Evolutionary conservation across 1,140 invertebrate species (phyloP), one percentile per base, ranked within the genome.

Genomic region (Drosophila suzukii): DNA sequence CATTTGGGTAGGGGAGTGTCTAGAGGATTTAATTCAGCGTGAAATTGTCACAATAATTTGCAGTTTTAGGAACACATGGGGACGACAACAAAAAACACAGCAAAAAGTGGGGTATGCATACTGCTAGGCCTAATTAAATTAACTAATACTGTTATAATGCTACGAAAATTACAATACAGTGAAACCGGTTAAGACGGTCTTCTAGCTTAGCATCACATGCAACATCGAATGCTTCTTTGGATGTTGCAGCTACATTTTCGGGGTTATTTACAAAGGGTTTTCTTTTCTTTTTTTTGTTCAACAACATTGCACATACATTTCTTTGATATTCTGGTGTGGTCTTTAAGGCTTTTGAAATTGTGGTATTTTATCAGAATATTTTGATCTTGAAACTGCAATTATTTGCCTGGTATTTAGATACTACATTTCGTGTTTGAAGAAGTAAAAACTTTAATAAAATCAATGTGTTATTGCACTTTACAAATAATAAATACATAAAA

Each of bases 101-200:
- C 46, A 62, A 32, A 51, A 53, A 39, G 49, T 20, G 17, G 30
- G 41, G 74, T 20, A 51, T 38, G 74, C 60, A 50, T 58, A 73
- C 46, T 46, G 24, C 79, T 88, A 89, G 71, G 65, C 68, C 85
- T 72, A 88, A 89, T 88, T 89, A 60, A 89, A 89, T 89, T 89
- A 89, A 84, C 84, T 89, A 89, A 89, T 89, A 89, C 84, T 89
- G 84, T 89, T 88, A 83, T 77, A 86, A 81, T 77, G 75, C 84
- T 86, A 85, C 62, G 20, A 54, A 59, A 76, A 76, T 53, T 68
- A 76, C 74, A 76, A 47, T 76, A 67, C 61, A 76, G 43, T 76
- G 74, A 58, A 59, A 72, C 68, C 68, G 58, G 32, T 55, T 27
- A 27, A 74, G 20, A 74, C 51, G 59, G 53, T 43, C 59, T 43